Conservation (phyloP, 2,113 vertebrate genomes). For the Myxocyprinus asiaticus region DNA sequence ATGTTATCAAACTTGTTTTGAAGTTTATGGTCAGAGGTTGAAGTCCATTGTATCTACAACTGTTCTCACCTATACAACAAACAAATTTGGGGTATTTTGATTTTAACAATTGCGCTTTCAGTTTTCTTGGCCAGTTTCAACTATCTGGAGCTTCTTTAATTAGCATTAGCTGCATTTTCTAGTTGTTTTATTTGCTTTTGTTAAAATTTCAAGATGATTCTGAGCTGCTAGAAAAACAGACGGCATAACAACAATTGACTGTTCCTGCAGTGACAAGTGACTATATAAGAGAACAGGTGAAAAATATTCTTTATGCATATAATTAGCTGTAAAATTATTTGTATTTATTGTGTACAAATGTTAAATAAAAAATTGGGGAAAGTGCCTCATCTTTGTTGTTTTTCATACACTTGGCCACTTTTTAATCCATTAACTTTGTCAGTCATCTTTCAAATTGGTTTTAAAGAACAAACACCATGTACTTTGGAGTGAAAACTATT, state of each 20-base stretch:
- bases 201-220: constrained; percentile 81
- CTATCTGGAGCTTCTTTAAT: constrained; percentile 41
- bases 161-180: constrained; percentile 50
- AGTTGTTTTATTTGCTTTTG: constrained; percentile 72
- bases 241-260: constrained; percentile 65
- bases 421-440: no score
- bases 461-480: no score
- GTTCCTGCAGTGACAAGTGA: constrained; percentile 79
- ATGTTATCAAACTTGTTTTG: constrained; percentile 88
- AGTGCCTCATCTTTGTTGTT: neutral
- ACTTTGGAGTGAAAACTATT: no score
- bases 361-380: constrained; percentile 90
- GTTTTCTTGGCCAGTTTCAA: constrained; percentile 69
- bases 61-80: constrained; percentile 54
- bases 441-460: no score
- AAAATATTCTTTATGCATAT: constrained; percentile 85
- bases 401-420: neutral
- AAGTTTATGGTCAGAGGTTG: constrained; percentile 81
- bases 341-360: constrained; percentile 99
- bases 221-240: constrained; percentile 79
- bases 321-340: constrained; percentile 98
- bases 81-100: constrained; percentile 33
- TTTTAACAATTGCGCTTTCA: neutral
- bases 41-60: constrained; percentile 59
- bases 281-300: constrained; percentile 78